These are phyloP conservation scores for Drosophila atroscutellata DNA, from an alignment of 2,888 invertebrate species.

Conservation along the genomic window DNA sequence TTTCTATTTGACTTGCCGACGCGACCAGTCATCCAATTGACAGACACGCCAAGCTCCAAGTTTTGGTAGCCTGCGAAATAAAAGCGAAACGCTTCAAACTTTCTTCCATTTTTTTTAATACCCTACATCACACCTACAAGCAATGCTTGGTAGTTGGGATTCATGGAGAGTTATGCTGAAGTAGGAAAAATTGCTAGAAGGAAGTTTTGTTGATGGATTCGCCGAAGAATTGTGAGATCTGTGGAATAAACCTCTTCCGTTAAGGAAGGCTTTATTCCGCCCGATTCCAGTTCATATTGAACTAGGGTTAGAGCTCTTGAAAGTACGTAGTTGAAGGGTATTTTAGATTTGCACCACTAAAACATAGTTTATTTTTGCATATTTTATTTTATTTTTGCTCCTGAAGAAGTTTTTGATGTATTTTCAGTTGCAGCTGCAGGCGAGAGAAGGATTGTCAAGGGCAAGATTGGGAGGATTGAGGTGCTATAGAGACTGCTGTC, in stretches of 20 bases:
- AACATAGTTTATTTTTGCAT: neutral
- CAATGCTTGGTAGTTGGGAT: too few relatives aligned
- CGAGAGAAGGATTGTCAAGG: neutral
- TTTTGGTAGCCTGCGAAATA: constrained; percentile 35
- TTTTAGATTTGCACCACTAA: neutral
- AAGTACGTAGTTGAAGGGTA: neutral
- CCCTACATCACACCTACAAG: constrained; percentile 28
- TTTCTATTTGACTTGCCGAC: constrained; percentile 51
- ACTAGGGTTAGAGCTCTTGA: neutral
- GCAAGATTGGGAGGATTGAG: neutral
- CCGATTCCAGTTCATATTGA: neutral
- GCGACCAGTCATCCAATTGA: constrained; percentile 45
- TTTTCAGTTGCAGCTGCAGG: constrained; percentile 43
- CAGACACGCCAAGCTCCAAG: constrained; percentile 33
- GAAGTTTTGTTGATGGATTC: neutral
- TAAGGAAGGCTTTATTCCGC: neutral
- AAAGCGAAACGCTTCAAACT: constrained; percentile 58
- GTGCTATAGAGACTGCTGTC: constrained; percentile 21
- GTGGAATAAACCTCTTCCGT: neutral
- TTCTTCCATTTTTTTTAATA: constrained; percentile 25
- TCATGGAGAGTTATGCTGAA: neutral
- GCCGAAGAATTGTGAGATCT: neutral
- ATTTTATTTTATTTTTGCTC: neutral
- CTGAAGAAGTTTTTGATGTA: constrained; percentile 43
- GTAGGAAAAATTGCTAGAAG: too few relatives aligned